Conservation (phyloP, 1,140 invertebrate genomes). For the Lepidurus couesii region DNA sequence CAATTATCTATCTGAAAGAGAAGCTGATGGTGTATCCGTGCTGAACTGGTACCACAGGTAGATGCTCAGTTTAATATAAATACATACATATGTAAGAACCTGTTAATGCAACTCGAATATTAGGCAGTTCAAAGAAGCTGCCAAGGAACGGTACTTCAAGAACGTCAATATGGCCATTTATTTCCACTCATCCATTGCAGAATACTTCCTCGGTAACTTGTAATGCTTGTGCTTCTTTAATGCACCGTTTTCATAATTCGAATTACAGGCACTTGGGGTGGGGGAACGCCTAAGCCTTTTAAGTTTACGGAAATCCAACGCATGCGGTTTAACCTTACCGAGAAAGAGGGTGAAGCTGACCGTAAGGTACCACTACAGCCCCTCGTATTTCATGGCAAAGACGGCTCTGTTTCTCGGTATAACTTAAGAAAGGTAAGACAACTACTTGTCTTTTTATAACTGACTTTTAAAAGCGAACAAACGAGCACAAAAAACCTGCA, state of each 20-base stretch:
- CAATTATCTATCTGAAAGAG: conserved; percentile 90
- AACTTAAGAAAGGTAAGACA: conserved; percentile 71
- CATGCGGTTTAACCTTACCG: conserved; percentile 47
- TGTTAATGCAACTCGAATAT: conserved; percentile 41
- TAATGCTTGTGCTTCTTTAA: not conserved
- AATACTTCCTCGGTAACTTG: conserved; percentile 75
- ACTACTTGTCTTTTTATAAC: not conserved
- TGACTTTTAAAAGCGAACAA: not conserved
- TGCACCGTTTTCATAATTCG: not conserved
- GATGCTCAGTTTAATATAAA: not conserved
- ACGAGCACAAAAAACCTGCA: not conserved
- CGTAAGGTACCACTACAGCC: conserved; percentile 94
- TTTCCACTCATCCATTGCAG: conserved; percentile 94
- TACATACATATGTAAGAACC: not conserved
- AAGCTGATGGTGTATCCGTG: conserved; percentile 94
- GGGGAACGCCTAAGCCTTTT: conserved; percentile 63
- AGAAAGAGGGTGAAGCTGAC: conserved; percentile 88
- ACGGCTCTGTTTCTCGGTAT: conserved; percentile 77
- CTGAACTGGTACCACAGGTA: conserved; percentile 92
- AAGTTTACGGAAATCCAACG: conserved; percentile 95
- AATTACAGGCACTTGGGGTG: conserved; percentile 48
- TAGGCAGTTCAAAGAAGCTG: conserved; percentile 88
- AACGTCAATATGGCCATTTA: conserved; percentile 94
- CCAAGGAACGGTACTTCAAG: conserved; percentile 91
- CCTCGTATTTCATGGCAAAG: conserved; percentile 82